These are phyloP conservation scores for Panurus biarmicus DNA, from an alignment of 2,113 vertebrate species.

Conservation along the genomic window DNA sequence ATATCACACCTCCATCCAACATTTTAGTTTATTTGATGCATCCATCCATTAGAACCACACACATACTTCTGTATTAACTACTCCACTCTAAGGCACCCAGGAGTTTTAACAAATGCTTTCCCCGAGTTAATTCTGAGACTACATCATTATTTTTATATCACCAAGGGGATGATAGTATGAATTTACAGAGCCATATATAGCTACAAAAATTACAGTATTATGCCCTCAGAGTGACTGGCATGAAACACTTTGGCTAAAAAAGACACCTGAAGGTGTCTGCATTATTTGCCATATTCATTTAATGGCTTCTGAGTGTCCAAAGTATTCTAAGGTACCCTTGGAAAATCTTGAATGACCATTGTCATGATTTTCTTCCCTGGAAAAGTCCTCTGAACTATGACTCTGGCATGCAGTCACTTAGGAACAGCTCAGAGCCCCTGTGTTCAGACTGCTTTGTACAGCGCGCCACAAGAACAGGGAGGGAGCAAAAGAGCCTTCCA, in stretches of 20 bases:
- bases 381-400: background rate
- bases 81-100: background rate
- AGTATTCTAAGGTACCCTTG: background rate
- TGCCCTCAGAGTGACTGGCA: background rate
- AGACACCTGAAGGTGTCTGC: background rate
- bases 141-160: background rate
- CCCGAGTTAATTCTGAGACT: background rate
- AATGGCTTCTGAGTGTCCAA: background rate
- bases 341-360: background rate
- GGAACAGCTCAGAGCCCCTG: background rate
- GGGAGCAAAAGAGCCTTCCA: background rate
- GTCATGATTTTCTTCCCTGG: background rate
- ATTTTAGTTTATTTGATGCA: background rate
- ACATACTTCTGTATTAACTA: background rate
- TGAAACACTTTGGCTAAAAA: background rate
- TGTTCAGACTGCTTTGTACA: background rate
- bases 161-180: background rate
- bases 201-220: background rate
- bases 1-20: background rate
- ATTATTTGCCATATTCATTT: background rate
- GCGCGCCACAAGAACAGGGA: background rate
- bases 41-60: background rate
- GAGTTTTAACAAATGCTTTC: background rate
- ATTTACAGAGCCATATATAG: background rate
- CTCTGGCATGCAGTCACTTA: background rate